Evolutionary conservation across 2,888 invertebrate species (phyloP), one percentile per base, ranked within the genome.

Genomic region (Notocelia uddmanniana): DNA sequence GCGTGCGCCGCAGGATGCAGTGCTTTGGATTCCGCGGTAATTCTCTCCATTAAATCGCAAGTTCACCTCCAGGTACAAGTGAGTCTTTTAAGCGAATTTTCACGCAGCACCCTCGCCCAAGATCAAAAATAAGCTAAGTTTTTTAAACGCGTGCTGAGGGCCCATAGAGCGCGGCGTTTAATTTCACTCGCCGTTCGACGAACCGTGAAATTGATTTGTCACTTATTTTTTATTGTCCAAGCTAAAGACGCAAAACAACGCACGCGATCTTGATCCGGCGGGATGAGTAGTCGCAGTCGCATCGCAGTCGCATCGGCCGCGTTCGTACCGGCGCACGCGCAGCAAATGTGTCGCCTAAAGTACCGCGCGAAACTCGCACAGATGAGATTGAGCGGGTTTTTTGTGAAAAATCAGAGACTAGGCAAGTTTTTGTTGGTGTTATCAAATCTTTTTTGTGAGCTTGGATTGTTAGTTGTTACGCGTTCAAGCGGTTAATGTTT

Each of bases 21-120:
- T 93, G 93, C 81, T 93, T 93, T 77, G 92, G 92, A 84, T 89
- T 92, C 81, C 85, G 90, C 82, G 93, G 93, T 93, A 90, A 87
- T 79, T 76, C 74, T 74, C 73, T 77, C 75, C 76, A 80, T 80
- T 79, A 79, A 76, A 76, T 76, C 69, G 8, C 10, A 11, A 23
- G 31, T 31, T 31, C 8, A 8, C 8, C 5, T 31, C 31, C 8
- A 31, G 8, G 31, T 31, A 31, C 8, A 31, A 31, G 31, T 31
- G 1, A 19, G 18, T 11, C 50, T 18, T 19, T 19, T 48, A 48
- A 48, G 18, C 15, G n/a, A 11, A 8, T 18, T 8, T n/a, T 50
- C 3, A 50, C 2, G 18, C 48, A 18, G 8, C 10, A 50, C 10
- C 13, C 41, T 45, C 6, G 45, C n/a, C 15, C 15, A n/a, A 45